These are phyloP conservation scores for Myzus persicae DNA, from an alignment of 1,140 invertebrate species.

Conservation along the genomic window DNA sequence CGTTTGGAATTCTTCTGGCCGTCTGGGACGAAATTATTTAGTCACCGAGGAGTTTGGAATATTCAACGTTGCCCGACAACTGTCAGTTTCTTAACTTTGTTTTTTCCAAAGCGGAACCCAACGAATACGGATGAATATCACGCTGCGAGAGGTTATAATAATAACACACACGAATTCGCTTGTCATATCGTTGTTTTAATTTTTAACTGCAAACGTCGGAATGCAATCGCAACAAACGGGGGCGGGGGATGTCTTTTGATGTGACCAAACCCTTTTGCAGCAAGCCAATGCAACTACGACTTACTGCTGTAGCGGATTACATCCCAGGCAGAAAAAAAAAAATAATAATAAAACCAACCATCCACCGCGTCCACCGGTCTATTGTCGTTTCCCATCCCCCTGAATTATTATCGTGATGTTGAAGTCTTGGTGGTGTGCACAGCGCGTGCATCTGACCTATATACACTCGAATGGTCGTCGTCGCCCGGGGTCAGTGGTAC, in stretches of 20 bases:
- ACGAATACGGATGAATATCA: not conserved
- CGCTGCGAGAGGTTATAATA: not conserved
- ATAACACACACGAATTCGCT: not conserved
- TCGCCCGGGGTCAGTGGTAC: constrained; percentile 1
- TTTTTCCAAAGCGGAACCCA: not conserved
- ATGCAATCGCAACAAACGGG: not conserved
- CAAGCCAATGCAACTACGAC: not conserved
- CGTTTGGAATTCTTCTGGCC: not conserved
- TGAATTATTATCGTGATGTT: not conserved
- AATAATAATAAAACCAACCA: not conserved
- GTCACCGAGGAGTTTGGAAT: not conserved
- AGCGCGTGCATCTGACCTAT: not conserved
- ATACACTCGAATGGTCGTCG: not conserved
- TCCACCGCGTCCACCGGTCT: not conserved
- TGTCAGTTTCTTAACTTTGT: not conserved
- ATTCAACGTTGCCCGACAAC: not conserved
- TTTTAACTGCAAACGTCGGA: not conserved
- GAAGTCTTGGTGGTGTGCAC: not conserved
- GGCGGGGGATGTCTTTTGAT: not conserved
- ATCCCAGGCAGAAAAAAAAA: not conserved
- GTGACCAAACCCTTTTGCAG: constrained; percentile 28
- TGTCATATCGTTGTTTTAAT: not conserved
- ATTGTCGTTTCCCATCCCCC: not conserved
- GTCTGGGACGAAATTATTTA: not conserved
- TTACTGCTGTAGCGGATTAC: not conserved